Evolutionary conservation across 92 coral and sea anemone genomes (phyloP).

Genomic region (Desmophyllum pertusum): DNA sequence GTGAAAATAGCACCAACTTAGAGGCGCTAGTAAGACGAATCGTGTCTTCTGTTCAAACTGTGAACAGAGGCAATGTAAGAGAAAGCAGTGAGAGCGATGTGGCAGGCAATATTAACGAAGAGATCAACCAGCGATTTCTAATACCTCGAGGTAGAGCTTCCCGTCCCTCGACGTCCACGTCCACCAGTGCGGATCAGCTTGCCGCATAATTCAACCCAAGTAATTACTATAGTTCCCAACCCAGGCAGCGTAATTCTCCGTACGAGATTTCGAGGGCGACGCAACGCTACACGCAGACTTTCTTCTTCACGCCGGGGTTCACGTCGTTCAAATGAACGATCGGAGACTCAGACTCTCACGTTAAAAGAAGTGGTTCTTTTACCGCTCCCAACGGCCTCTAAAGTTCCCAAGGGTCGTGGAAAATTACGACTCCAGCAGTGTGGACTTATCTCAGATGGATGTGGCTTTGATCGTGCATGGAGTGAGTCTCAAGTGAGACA

Average conservation of each 20-base stretch:
- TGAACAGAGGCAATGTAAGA: slow-evolving; percentile 2
- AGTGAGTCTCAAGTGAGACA: slow-evolving; percentile 8
- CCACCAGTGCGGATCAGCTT: slow-evolving; percentile 1
- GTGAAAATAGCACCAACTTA: background rate
- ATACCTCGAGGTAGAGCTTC: slow-evolving; percentile 7
- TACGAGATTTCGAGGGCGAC: background rate
- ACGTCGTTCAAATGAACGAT: background rate
- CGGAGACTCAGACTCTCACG: background rate
- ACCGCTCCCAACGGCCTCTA: background rate
- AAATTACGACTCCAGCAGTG: no score
- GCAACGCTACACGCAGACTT: background rate
- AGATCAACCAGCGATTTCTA: background rate
- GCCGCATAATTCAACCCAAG: slow-evolving; percentile 4
- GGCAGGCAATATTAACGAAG: background rate
- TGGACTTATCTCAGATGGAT: slow-evolving; percentile 10
- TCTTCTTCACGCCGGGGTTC: slow-evolving; percentile 8
- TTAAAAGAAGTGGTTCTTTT: slow-evolving; percentile 9
- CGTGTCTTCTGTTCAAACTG: slow-evolving; percentile 15
- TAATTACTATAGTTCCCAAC: background rate
- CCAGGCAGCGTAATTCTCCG: slow-evolving; percentile 5
- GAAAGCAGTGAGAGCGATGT: background rate
- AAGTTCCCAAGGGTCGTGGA: no score
- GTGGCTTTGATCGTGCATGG: slow-evolving; percentile 4
- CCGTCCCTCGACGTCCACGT: no score
- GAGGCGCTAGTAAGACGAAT: slow-evolving; percentile 14